These are phyloP conservation scores for Sebastes ruberrimus DNA, from an alignment of 2,797 vertebrate species.

Conservation along the genomic window DNA sequence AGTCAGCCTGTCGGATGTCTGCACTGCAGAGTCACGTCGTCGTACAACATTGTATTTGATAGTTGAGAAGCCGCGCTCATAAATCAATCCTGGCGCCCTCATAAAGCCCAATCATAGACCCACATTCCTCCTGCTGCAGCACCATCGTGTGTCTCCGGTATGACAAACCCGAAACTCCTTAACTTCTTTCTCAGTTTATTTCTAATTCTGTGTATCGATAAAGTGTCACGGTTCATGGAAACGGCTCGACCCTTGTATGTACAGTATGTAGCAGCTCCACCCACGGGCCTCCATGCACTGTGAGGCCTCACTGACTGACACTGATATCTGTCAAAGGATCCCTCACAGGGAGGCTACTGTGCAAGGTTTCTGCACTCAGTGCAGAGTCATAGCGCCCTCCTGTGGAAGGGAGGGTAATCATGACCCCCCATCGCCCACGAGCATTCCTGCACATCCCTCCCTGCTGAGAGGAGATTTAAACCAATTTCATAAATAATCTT, in stretches of 20 bases:
- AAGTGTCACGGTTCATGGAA: constrained; percentile 26
- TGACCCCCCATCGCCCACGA: neutral
- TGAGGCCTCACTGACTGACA: constrained; percentile 53
- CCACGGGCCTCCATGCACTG: constrained; percentile 29
- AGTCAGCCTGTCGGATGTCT: neutral
- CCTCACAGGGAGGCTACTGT: constrained; percentile 17
- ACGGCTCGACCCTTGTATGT: constrained; percentile 18
- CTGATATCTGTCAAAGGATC: constrained; percentile 57
- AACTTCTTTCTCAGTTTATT: neutral
- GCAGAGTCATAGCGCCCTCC: constrained; percentile 71
- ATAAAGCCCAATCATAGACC: constrained; percentile 2
- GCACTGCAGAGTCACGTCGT: constrained; percentile 1
- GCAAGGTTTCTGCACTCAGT: constrained; percentile 12
- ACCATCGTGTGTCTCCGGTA: neutral
- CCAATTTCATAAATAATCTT: neutral
- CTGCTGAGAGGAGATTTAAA: neutral
- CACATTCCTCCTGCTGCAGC: neutral
- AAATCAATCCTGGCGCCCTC: constrained; percentile 10
- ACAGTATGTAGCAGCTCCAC: constrained; percentile 46
- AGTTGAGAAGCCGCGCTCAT: constrained; percentile 21
- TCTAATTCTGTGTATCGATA: constrained; percentile 8
- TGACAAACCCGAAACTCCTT: constrained; percentile 17
- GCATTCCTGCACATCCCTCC: neutral
- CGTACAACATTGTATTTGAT: constrained; percentile 6
- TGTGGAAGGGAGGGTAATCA: constrained; percentile 69